Base-by-base conservation (phyloP, 2,113 vertebrate genomes). In the Aix galericulata region DNA sequence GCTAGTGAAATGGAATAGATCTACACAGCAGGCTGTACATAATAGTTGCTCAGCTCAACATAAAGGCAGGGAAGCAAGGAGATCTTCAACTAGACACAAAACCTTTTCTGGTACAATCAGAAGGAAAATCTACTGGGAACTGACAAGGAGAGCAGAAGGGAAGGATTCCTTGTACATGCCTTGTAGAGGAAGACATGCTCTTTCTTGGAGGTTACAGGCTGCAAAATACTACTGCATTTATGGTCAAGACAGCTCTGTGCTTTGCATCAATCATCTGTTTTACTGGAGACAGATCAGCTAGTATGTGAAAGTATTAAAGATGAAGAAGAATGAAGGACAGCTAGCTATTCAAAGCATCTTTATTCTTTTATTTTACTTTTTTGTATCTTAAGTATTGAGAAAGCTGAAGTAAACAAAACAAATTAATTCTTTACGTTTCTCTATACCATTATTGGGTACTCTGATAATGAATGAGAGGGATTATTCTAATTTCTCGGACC, bases 371-470 rank as follows among this genome's bases (percentile, higher is more conserved):
- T 40, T 18, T 40, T 64, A 64, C 48, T 25, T 27, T 34, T 34
- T 25, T 82, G 76, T 76, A 44, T 86, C 44, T 23, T 73, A 26
- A 64, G 53, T 76, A 36, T 63, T 31, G 31, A 31, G 27, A 36
- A 83, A 73, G 48, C 7, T 1, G 6, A 90, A 82, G 8, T 79
- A 23, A 7, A 22, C 0, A 0, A 75, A 79, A 53, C 55, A 72
- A 79, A 66, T 1, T 8, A 74, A 5, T 77, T 83, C 34, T 71
- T 38, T 3, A 76, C 26, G 13, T 53, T 80, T 7, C 0, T 14
- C 1, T 32, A 10, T 52, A 31, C 16, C 10, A 15, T 0, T 60
- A n/a, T 0, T 71, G 29, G 25, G 29, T 17, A 88, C 48, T 15
- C 29, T 58, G 21, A 21, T 38, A 75, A 52, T 9, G n/a, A 75